Conservation (phyloP, 2,113 vertebrate species). For the Oryzias celebensis region DNA sequence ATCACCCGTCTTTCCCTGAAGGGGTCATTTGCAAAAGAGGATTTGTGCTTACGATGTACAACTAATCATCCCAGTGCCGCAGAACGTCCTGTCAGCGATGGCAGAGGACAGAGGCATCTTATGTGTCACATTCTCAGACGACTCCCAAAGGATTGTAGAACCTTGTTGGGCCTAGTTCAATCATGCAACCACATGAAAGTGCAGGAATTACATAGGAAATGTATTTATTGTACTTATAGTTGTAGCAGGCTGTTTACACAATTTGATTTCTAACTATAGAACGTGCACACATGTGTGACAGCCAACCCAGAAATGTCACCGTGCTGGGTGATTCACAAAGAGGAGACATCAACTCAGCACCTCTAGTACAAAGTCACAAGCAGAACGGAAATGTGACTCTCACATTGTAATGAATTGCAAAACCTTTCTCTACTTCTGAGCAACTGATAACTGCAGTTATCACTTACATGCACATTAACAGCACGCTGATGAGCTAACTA, state of each 20-base stretch:
- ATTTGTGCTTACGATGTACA: background rate
- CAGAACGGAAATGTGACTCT: background rate
- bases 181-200: slow-evolving; percentile 16
- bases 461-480: background rate
- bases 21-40: slow-evolving; percentile 18
- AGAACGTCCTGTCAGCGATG: background rate
- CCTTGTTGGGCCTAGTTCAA: slow-evolving; percentile 9
- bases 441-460: background rate
- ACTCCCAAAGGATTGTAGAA: slow-evolving; percentile 5
- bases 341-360: slow-evolving; percentile 22
- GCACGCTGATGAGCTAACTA: too few relatives aligned
- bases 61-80: background rate
- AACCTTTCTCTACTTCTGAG: background rate
- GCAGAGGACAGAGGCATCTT: background rate
- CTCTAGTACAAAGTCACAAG: slow-evolving; percentile 2
- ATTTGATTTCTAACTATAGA: slow-evolving; percentile 18
- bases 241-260: background rate
- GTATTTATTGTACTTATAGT: slow-evolving; percentile 23
- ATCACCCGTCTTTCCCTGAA: slow-evolving; percentile 9
- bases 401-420: background rate
- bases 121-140: slow-evolving; percentile 3
- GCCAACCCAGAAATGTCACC: slow-evolving; percentile 43
- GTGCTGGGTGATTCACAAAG: slow-evolving; percentile 13
- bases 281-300: slow-evolving; percentile 14
- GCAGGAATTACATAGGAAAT: slow-evolving; percentile 4